phyloP scores from a whole-genome alignment of 2,888 invertebrate species.

The Lycia hirtaria region DNA sequence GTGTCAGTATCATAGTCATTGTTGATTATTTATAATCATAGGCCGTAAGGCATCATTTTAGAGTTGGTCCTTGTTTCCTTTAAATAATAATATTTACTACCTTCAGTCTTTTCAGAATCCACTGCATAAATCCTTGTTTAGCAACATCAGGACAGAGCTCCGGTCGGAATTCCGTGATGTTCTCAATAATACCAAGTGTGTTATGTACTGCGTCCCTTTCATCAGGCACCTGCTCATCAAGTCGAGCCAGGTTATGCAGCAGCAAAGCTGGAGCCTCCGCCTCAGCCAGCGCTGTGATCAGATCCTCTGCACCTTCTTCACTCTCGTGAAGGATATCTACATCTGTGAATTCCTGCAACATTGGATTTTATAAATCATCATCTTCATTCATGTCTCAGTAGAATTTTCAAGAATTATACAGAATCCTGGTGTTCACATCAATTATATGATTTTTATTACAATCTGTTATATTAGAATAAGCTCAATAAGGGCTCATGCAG shows the following conservation, averaged over 20 bases:
- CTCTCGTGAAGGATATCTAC: constrained; percentile 98
- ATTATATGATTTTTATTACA: not conserved
- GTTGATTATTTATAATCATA: too few species aligned
- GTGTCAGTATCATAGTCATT: too few species aligned
- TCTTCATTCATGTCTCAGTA: too few species aligned
- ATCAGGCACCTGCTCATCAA: constrained; percentile 97
- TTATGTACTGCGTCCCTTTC: constrained; percentile 99
- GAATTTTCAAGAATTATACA: too few species aligned
- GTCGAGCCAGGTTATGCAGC: constrained; percentile 96
- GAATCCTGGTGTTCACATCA: too few species aligned
- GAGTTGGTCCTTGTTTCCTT: too few species aligned
- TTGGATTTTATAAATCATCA: not conserved
- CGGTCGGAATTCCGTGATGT: constrained; percentile 95
- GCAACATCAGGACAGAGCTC: constrained; percentile 94
- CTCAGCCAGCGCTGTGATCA: constrained; percentile 95
- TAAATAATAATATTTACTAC: constrained; percentile 55
- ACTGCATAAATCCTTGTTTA: constrained; percentile 95
- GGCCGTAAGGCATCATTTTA: too few species aligned
- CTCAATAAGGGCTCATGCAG: too few species aligned
- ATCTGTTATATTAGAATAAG: too few species aligned
- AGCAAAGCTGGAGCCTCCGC: constrained; percentile 96
- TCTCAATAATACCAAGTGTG: constrained; percentile 96
- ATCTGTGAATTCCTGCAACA: constrained; percentile 94
- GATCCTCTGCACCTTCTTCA: constrained; percentile 94
- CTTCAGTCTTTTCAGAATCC: constrained; percentile 96